These are phyloP conservation scores for Rosalia funebris DNA, from an alignment of 2,888 invertebrate genomes.

Conservation along the genomic window DNA sequence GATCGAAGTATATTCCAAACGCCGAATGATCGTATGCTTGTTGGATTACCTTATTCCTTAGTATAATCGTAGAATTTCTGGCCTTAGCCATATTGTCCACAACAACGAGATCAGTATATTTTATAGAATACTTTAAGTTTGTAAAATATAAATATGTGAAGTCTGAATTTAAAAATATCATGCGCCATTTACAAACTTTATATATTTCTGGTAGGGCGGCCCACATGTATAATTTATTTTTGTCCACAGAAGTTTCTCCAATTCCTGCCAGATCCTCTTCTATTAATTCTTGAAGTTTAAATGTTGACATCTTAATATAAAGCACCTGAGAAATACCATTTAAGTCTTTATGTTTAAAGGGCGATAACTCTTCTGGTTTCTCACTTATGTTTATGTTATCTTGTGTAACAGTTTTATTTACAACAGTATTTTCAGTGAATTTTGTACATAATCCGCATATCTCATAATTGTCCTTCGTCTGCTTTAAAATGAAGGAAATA, in stretches of 20 bases:
- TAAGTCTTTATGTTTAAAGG: slow-evolving; percentile 47
- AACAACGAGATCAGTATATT: slow-evolving; percentile 65
- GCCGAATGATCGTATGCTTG: slow-evolving; percentile 46
- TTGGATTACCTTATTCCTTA: slow-evolving; percentile 51
- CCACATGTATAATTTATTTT: slow-evolving; percentile 43
- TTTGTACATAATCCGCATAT: slow-evolving; percentile 58
- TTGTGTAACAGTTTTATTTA: no score
- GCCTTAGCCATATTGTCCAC: slow-evolving; percentile 65
- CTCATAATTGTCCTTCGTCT: slow-evolving; percentile 52
- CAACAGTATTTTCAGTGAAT: slow-evolving; percentile 19
- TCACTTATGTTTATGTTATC: neutral
- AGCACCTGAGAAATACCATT: slow-evolving; percentile 33
- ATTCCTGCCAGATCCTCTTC: slow-evolving; percentile 25
- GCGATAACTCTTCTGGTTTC: neutral
- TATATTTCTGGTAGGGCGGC: slow-evolving; percentile 42
- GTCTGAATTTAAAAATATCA: slow-evolving; percentile 68
- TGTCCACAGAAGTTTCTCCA: slow-evolving; percentile 25
- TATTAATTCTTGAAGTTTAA: slow-evolving; percentile 35
- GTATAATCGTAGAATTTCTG: slow-evolving; percentile 66
- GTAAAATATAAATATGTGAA: slow-evolving; percentile 68
- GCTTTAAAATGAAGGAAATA: slow-evolving; percentile 55
- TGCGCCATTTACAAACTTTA: slow-evolving; percentile 64
- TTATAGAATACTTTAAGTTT: slow-evolving; percentile 67
- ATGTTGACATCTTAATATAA: slow-evolving; percentile 55
- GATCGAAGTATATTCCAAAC: slow-evolving; percentile 60